Conservation (phyloP, 2,888 invertebrate genomes). For the Tetrapedia diversipes region DNA sequence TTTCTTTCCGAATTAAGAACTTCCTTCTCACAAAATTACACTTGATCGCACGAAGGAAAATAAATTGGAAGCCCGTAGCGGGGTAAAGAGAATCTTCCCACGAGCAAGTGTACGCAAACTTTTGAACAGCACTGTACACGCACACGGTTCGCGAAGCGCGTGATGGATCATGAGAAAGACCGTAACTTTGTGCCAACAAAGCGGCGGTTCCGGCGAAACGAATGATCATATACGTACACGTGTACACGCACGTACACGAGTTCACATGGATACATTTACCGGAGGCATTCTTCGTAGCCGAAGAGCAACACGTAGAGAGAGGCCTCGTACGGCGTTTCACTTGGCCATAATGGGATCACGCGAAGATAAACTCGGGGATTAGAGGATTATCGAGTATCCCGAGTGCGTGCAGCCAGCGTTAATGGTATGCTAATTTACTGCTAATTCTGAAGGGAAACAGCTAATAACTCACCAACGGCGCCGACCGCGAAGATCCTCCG, state of each 20-base stretch:
- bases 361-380: conserved; percentile 68
- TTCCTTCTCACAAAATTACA: no score
- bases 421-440: conserved; percentile 75
- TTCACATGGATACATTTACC: neutral
- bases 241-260: neutral
- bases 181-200: conserved; percentile 2
- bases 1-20: no score
- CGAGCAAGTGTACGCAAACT: no score
- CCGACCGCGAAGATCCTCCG: conserved; percentile 56
- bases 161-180: conserved; percentile 21
- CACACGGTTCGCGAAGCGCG: neutral
- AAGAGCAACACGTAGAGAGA: conserved; percentile 43
- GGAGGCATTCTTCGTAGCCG: conserved; percentile 26
- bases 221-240: neutral
- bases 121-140: no score
- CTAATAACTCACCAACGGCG: conserved; percentile 71
- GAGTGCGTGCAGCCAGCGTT: conserved; percentile 64
- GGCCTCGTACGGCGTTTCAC: conserved; percentile 45
- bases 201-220: neutral
- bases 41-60: no score
- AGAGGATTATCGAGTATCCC: conserved; percentile 71
- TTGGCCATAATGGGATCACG: conserved; percentile 67
- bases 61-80: no score
- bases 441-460: conserved; percentile 74
- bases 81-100: no score